These are phyloP conservation scores for Vollenhovia emeryi DNA, from an alignment of 1,140 invertebrate genomes.

Conservation along the genomic window DNA sequence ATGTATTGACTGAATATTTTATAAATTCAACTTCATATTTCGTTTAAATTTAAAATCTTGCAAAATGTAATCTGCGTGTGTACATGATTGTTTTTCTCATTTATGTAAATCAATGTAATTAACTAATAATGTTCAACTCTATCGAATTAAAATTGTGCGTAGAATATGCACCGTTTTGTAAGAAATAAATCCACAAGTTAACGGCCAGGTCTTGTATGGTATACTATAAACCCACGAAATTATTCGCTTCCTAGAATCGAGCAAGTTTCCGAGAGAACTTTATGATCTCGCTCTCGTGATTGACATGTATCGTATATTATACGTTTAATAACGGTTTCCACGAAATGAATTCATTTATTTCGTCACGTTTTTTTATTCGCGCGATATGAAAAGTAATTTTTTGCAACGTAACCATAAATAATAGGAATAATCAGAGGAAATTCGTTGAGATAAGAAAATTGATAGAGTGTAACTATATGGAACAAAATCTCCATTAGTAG, in stretches of 20 bases:
- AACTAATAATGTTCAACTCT: neutral
- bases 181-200: neutral
- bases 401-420: neutral
- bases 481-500: neutral
- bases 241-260: constrained; percentile 19
- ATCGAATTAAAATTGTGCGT: neutral
- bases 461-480: neutral
- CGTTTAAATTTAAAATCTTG: neutral
- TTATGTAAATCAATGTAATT: neutral
- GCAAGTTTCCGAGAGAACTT: neutral
- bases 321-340: neutral
- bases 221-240: neutral
- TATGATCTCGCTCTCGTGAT: constrained; percentile 30
- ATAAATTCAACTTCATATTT: neutral
- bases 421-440: neutral
- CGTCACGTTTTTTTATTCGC: neutral
- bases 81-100: neutral
- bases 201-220: neutral
- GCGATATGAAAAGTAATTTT: neutral
- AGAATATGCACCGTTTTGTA: neutral
- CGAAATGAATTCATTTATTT: neutral
- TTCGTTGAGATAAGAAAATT: neutral
- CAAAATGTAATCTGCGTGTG: neutral
- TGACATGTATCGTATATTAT: neutral
- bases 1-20: neutral